Conservation (phyloP, 2,888 invertebrate species). For the Strigamia crassipes region DNA sequence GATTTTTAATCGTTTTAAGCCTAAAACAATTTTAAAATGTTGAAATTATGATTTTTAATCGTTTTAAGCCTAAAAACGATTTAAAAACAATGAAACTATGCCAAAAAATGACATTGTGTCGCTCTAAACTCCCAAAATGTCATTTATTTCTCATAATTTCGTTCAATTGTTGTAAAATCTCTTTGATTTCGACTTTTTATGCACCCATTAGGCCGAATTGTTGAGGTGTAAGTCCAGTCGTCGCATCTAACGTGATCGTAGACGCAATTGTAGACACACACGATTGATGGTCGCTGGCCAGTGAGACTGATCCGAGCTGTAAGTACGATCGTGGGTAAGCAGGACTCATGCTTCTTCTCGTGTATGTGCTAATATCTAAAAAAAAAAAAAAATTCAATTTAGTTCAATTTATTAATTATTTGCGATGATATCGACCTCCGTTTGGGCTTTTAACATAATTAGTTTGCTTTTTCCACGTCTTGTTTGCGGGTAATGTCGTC, state of each 20-base stretch:
- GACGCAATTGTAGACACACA: conserved; percentile 55
- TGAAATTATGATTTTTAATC: too few relatives aligned
- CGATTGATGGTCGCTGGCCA: conserved; percentile 52
- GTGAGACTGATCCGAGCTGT: conserved; percentile 52
- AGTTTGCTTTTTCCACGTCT: neutral
- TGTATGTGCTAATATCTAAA: neutral
- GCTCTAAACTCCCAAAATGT: too few relatives aligned
- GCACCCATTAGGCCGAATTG: conserved; percentile 86
- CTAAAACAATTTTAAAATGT: too few relatives aligned
- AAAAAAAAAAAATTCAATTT: neutral
- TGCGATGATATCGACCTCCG: neutral
- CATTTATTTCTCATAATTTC: too few relatives aligned
- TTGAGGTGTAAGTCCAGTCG: conserved; percentile 76
- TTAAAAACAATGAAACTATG: too few relatives aligned
- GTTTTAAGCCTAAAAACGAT: too few relatives aligned
- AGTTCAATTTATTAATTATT: too few relatives aligned
- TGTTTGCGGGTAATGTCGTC: neutral
- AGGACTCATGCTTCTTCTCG: conserved; percentile 45
- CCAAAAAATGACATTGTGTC: too few relatives aligned
- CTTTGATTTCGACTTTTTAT: too few relatives aligned
- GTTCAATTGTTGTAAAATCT: too few relatives aligned
- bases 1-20: too few relatives aligned
- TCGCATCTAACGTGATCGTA: conserved; percentile 57
- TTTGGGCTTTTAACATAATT: conserved; percentile 11
- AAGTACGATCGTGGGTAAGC: conserved; percentile 25